Evolutionary conservation across 2,797 vertebrate species (phyloP).

Genomic region (Percopsis omiscomaycus): DNA sequence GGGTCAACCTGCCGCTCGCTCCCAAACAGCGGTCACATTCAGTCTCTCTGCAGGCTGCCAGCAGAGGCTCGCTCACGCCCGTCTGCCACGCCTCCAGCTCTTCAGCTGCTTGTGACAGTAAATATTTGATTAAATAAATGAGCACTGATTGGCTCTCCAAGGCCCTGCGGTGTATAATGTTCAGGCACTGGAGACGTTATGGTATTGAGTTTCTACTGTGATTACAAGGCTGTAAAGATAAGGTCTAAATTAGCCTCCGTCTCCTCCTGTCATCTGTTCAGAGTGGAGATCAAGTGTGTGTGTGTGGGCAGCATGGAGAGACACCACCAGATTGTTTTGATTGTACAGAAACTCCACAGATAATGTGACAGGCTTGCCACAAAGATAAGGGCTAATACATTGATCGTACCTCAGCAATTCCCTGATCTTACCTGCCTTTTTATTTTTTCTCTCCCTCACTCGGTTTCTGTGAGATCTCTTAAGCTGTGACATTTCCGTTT

Average conservation of each 20-base stretch:
- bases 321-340: constrained; percentile 65
- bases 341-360: constrained; percentile 58
- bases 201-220: constrained; percentile 40
- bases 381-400: constrained; percentile 60
- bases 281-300: constrained; percentile 60
- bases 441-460: constrained; percentile 25
- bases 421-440: constrained; percentile 61
- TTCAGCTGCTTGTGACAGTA: constrained; percentile 59
- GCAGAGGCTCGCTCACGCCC: constrained; percentile 33
- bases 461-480: constrained; percentile 77
- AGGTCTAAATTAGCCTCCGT: constrained; percentile 51
- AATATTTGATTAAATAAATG: constrained; percentile 76
- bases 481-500: constrained; percentile 83
- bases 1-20: constrained; percentile 68
- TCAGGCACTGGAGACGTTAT: constrained; percentile 34
- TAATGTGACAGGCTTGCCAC: constrained; percentile 59
- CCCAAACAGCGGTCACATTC: constrained; percentile 67
- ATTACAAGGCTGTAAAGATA: constrained; percentile 42
- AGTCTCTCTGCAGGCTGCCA: constrained; percentile 56
- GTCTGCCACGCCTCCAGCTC: constrained; percentile 51
- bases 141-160: constrained; percentile 67
- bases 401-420: constrained; percentile 42
- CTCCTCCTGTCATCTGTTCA: constrained; percentile 54
- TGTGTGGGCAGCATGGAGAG: constrained; percentile 51
- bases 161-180: constrained; percentile 37